Evolutionary conservation across 1,140 invertebrate species (phyloP).

Genomic region (Leptinotarsa lineolata): DNA sequence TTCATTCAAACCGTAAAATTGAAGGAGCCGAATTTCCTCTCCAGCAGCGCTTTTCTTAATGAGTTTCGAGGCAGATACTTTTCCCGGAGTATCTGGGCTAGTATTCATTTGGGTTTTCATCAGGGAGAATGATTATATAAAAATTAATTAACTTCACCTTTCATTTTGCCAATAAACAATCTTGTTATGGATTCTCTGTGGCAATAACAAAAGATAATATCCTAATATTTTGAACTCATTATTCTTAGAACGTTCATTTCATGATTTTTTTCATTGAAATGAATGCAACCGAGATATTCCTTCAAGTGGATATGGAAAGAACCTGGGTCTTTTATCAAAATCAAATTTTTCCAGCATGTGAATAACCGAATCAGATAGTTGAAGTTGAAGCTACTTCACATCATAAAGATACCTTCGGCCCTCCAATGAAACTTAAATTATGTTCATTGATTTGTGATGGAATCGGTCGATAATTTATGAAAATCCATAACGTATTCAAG

Average conservation of each 20-base stretch:
- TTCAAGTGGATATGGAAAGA: too few species aligned
- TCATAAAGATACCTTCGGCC: too few species aligned
- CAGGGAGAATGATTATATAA: not conserved
- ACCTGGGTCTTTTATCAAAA: too few species aligned
- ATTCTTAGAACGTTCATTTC: not conserved
- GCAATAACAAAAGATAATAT: not conserved
- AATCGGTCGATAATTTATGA: too few species aligned
- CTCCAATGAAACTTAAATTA: too few species aligned
- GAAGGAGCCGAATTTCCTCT: constrained; percentile 2
- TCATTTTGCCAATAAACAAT: not conserved
- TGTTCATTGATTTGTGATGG: too few species aligned
- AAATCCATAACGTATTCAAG: too few species aligned
- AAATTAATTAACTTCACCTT: not conserved
- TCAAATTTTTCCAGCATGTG: too few species aligned
- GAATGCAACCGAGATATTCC: too few species aligned
- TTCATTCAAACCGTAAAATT: constrained; percentile 17
- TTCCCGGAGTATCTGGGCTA: not conserved
- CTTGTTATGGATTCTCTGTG: not conserved
- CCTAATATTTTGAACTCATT: not conserved
- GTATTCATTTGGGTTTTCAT: not conserved
- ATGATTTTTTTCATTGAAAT: too few species aligned
- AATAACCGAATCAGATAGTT: too few species aligned
- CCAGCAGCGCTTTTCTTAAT: constrained; percentile 7
- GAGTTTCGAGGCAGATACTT: constrained; percentile 14
- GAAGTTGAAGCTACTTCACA: too few species aligned